phyloP scores from a whole-genome alignment of 2,797 vertebrate species.

The Platalea minor region DNA sequence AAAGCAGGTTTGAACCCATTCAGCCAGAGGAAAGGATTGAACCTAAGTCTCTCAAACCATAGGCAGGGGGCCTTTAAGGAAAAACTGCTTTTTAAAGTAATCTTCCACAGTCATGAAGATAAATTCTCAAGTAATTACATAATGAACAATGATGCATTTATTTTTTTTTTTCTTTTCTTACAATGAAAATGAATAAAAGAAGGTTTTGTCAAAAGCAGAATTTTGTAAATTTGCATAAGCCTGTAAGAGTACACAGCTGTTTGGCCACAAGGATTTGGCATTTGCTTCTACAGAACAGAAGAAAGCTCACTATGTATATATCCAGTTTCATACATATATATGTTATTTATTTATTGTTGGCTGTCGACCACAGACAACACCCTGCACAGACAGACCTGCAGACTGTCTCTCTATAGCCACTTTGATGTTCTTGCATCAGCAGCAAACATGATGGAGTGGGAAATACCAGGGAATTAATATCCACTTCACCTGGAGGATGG shows the following conservation, averaged over 20 bases:
- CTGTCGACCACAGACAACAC: neutral
- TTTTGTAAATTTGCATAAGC: neutral
- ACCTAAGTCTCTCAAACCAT: neutral
- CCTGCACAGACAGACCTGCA: neutral
- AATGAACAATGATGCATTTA: neutral
- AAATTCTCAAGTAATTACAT: neutral
- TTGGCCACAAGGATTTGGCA: neutral
- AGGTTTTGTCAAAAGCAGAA: neutral
- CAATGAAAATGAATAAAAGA: neutral
- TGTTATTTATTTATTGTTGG: neutral
- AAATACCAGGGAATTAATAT: neutral
- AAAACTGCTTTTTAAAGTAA: neutral
- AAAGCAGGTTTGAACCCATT: neutral
- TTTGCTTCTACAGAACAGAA: neutral
- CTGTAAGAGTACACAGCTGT: neutral
- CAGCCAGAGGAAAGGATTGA: neutral
- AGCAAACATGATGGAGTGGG: neutral
- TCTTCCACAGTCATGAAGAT: neutral
- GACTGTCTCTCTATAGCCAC: neutral
- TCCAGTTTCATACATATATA: neutral
- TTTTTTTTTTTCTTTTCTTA: neutral
- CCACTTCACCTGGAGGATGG: neutral
- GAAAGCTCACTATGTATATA: neutral
- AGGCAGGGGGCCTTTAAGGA: fast-evolving
- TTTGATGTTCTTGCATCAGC: neutral